phyloP scores from a whole-genome alignment of 2,113 vertebrate species.

The Porphyrio hochstetteri region DNA sequence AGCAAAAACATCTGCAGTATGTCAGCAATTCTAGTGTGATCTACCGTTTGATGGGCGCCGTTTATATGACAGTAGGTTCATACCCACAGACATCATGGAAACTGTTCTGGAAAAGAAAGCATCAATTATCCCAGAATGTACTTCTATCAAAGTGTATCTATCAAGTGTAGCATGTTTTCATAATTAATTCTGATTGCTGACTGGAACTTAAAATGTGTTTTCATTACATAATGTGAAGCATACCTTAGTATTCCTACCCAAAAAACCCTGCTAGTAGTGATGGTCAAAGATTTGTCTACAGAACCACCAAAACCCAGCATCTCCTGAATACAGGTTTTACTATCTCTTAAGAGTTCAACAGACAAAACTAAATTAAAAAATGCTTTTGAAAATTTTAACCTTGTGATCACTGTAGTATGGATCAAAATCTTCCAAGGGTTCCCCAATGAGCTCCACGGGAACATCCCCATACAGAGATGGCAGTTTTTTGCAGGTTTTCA shows the following conservation, averaged over 20 bases:
- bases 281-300: not conserved
- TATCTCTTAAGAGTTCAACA: not conserved
- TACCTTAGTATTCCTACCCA: not conserved
- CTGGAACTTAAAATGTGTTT: not conserved
- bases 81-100: not conserved
- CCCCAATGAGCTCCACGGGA: conserved; percentile 84
- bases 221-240: not conserved
- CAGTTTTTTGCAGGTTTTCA: conserved; percentile 89
- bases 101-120: not conserved
- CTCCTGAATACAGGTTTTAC: not conserved
- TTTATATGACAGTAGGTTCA: not conserved
- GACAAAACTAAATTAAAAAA: not conserved
- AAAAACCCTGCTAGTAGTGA: not conserved
- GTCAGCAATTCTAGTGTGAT: not conserved
- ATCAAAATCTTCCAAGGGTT: conserved; percentile 93
- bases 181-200: not conserved
- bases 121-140: not conserved
- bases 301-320: not conserved
- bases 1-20: not conserved
- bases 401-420: conserved; percentile 90
- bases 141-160: not conserved
- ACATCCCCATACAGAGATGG: conserved; percentile 89
- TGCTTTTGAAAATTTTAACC: conserved; percentile 69
- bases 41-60: not conserved
- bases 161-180: not conserved